Evolutionary conservation across 2,113 vertebrate genomes (phyloP).

Genomic region (Orycteropus afer): DNA sequence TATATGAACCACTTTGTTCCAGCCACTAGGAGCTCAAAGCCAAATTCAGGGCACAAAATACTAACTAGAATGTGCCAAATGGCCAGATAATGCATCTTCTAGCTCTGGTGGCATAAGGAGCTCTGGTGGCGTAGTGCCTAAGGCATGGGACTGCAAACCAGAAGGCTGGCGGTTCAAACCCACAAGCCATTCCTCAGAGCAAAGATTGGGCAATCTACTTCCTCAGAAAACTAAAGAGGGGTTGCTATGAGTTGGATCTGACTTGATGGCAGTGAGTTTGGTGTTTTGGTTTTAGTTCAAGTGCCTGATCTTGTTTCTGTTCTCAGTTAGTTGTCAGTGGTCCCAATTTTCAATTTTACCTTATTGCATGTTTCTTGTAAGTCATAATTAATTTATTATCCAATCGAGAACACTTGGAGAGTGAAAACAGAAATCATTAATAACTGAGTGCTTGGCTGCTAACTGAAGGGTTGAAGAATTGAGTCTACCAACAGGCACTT

Average conservation of each 20-base stretch:
- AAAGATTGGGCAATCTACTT: too few species aligned
- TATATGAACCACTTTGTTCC: not conserved
- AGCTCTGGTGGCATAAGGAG: too few species aligned
- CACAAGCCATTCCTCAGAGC: too few species aligned
- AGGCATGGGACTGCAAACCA: too few species aligned
- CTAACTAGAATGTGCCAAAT: not conserved
- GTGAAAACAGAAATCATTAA: not conserved
- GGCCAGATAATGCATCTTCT: not conserved
- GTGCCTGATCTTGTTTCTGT: not conserved
- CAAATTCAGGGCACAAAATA: slow-evolving; percentile 2
- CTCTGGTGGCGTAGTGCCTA: too few species aligned
- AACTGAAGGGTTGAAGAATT: not conserved
- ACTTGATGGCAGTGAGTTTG: too few species aligned
- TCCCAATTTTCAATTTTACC: not conserved
- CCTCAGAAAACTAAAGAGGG: too few species aligned
- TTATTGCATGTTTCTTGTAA: not conserved
- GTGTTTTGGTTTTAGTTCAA: too few species aligned
- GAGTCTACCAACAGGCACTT: not conserved
- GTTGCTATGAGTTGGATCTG: too few species aligned
- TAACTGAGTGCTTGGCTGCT: not conserved
- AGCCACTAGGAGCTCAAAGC: not conserved
- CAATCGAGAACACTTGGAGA: not conserved
- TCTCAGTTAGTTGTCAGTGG: not conserved
- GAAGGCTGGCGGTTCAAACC: too few species aligned
- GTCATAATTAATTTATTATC: not conserved